Conservation (phyloP, 2,888 invertebrate species). For the Euphydryas editha region DNA sequence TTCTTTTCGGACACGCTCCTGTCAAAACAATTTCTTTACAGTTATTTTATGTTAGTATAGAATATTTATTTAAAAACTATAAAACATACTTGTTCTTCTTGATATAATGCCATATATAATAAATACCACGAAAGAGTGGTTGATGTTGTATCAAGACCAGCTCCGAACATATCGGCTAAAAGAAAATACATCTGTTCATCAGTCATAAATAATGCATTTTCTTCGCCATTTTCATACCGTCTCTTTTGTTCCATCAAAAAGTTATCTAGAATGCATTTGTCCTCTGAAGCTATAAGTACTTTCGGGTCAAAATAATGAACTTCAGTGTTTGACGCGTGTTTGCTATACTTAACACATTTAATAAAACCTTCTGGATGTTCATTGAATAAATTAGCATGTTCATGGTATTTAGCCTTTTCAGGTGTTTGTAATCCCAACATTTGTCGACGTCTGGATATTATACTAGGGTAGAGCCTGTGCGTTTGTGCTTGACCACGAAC, state of each 20-base stretch:
- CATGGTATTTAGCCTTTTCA: conserved; percentile 58
- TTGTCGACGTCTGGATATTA: conserved; percentile 84
- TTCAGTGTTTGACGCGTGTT: conserved; percentile 58
- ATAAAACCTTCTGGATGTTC: conserved; percentile 72
- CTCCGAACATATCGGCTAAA: conserved; percentile 92
- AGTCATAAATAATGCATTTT: conserved; percentile 80
- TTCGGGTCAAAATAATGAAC: conserved; percentile 74
- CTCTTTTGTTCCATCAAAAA: conserved; percentile 86
- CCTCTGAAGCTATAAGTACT: conserved; percentile 67
- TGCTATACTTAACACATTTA: conserved; percentile 74
- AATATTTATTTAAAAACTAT: not conserved
- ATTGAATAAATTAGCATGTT: conserved; percentile 60
- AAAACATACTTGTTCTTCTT: conserved; percentile 83
- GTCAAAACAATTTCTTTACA: conserved; percentile 48
- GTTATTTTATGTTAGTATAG: not conserved
- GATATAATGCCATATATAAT: conserved; percentile 88
- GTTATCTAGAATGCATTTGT: conserved; percentile 85
- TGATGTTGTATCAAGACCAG: conserved; percentile 92
- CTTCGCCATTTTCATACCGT: conserved; percentile 67
- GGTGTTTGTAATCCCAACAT: conserved; percentile 60
- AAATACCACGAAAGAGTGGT: conserved; percentile 92
- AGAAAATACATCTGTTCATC: conserved; percentile 89
- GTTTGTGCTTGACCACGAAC: conserved; percentile 88
- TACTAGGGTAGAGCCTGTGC: conserved; percentile 87
- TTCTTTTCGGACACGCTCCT: conserved; percentile 85